Conservation (phyloP, 2,113 vertebrate genomes). For the Macquaria ambigua region DNA sequence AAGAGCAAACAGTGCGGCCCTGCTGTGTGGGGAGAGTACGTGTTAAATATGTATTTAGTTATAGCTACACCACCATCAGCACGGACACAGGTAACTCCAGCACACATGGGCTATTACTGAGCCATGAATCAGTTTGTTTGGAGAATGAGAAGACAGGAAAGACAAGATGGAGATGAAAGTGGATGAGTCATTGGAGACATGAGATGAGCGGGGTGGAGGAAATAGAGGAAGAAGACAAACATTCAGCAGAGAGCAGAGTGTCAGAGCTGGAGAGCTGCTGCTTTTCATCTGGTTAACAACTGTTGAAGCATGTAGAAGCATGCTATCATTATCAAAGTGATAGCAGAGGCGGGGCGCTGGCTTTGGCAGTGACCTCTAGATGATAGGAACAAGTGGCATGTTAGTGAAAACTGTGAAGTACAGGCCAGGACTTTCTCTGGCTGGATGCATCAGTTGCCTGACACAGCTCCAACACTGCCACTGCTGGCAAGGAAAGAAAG, state of each 20-base stretch:
- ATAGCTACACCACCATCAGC: neutral
- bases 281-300: slow-evolving; percentile 46
- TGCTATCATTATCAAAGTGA: slow-evolving; percentile 24
- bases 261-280: slow-evolving; percentile 12
- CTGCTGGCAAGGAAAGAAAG: neutral
- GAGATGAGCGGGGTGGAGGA: slow-evolving; percentile 21
- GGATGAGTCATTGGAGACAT: slow-evolving; percentile 30
- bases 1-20: slow-evolving; percentile 9
- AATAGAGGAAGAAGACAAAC: slow-evolving; percentile 41
- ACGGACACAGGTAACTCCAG: slow-evolving; percentile 15
- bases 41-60: slow-evolving; percentile 15
- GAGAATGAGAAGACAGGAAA: slow-evolving; percentile 20
- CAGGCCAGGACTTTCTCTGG: neutral
- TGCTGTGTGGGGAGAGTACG: neutral
- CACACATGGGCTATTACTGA: slow-evolving; percentile 2
- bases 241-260: slow-evolving; percentile 5
- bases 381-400: neutral
- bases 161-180: slow-evolving; percentile 34
- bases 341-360: neutral
- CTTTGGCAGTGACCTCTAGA: neutral
- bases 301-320: slow-evolving; percentile 18
- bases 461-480: neutral
- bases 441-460: neutral
- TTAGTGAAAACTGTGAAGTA: neutral
- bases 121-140: slow-evolving; percentile 41